These are phyloP conservation scores for Gonioctena quinquepunctata DNA, from an alignment of 1,140 invertebrate genomes.

Conservation along the genomic window DNA sequence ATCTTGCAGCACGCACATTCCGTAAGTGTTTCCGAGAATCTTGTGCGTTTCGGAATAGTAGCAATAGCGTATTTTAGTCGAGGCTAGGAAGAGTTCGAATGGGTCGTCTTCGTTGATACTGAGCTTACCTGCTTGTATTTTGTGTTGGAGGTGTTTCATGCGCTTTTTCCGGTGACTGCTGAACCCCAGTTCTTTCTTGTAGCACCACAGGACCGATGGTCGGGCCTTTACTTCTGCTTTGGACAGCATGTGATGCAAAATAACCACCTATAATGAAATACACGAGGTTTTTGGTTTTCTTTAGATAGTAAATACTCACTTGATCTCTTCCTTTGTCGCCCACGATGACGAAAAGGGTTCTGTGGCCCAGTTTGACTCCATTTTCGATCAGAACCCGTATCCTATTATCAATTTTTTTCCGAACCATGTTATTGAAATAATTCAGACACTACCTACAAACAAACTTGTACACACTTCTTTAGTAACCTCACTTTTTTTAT, in stretches of 20 bases:
- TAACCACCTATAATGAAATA: slow-evolving; percentile 74
- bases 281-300: not conserved
- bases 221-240: slow-evolving; percentile 91
- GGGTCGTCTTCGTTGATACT: slow-evolving; percentile 95
- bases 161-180: slow-evolving; percentile 94
- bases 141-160: slow-evolving; percentile 85
- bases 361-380: slow-evolving; percentile 85
- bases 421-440: slow-evolving; percentile 72
- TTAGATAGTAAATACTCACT: slow-evolving; percentile 62
- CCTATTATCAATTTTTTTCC: slow-evolving; percentile 96
- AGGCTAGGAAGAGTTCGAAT: slow-evolving; percentile 95
- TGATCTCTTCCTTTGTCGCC: slow-evolving; percentile 97
- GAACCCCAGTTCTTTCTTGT: slow-evolving; percentile 95
- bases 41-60: slow-evolving; percentile 98
- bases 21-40: slow-evolving; percentile 97
- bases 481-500: not conserved
- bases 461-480: not conserved
- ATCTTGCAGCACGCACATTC: slow-evolving; percentile 97
- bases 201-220: slow-evolving; percentile 96
- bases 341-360: slow-evolving; percentile 92
- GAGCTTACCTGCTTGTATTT: slow-evolving; percentile 86
- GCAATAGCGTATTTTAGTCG: slow-evolving; percentile 95
- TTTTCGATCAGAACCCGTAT: slow-evolving; percentile 96
- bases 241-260: slow-evolving; percentile 95
- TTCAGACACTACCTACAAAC: not conserved